phyloP scores from a whole-genome alignment of 2,888 invertebrate species.

The Dynastes tityus region DNA sequence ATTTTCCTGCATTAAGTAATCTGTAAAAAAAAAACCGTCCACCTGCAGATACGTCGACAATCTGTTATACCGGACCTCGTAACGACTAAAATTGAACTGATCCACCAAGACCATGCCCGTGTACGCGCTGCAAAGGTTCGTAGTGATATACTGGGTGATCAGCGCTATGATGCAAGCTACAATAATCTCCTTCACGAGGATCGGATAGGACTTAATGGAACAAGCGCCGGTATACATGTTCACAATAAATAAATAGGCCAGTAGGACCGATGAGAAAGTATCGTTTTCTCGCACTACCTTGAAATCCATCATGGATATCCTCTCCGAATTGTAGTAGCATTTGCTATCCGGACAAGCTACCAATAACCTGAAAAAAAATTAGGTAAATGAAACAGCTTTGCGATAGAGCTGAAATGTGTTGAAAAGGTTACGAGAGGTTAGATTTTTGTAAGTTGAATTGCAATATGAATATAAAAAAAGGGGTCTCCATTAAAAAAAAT shows the following conservation, averaged over 20 bases:
- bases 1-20: too few species aligned
- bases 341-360: constrained; percentile 42
- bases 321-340: constrained; percentile 34
- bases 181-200: constrained; percentile 33
- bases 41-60: constrained; percentile 53
- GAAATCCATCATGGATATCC: neutral
- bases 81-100: constrained; percentile 50
- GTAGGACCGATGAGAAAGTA: constrained; percentile 41
- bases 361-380: constrained; percentile 39
- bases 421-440: too few species aligned
- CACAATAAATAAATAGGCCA: constrained; percentile 52
- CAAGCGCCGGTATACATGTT: constrained; percentile 52
- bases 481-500: too few species aligned
- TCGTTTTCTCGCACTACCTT: constrained; percentile 13
- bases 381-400: neutral
- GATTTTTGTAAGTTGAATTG: too few species aligned
- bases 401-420: neutral
- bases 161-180: constrained; percentile 47
- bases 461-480: too few species aligned
- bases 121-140: constrained; percentile 51
- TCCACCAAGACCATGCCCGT: constrained; percentile 50
- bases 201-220: constrained; percentile 44
- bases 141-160: constrained; percentile 31
- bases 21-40: neutral
- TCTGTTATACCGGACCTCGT: constrained; percentile 53